Conservation (phyloP, 1,140 invertebrate genomes). For the Antheraea pernyi region DNA sequence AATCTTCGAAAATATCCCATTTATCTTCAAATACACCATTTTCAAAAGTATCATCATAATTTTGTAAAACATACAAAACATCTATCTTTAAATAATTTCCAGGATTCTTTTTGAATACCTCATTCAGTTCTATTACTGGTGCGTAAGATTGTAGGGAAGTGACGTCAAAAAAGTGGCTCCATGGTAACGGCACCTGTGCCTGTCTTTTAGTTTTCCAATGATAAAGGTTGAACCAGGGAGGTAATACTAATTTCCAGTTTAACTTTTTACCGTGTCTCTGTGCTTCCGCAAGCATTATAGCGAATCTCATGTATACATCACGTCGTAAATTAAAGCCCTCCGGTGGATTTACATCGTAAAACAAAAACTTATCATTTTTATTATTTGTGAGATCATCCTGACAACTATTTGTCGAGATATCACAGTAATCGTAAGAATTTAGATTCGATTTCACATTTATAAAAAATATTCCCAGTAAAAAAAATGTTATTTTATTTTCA, state of each 20-base stretch:
- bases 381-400: slow-evolving; percentile 3
- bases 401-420: slow-evolving; percentile 26
- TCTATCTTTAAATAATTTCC: slow-evolving; percentile 81
- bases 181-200: slow-evolving; percentile 82
- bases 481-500: background rate
- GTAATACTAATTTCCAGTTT: slow-evolving; percentile 86
- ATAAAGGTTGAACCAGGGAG: slow-evolving; percentile 93
- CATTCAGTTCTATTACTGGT: slow-evolving; percentile 93
- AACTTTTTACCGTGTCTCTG: slow-evolving; percentile 69
- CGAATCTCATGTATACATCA: slow-evolving; percentile 96
- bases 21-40: slow-evolving; percentile 91
- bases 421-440: slow-evolving; percentile 31
- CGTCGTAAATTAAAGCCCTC: slow-evolving; percentile 98
- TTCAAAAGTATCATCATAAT: slow-evolving; percentile 92
- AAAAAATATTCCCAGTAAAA: background rate
- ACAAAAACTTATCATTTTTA: slow-evolving; percentile 64
- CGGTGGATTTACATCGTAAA: slow-evolving; percentile 96
- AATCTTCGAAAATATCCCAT: slow-evolving; percentile 83
- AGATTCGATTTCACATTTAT: background rate
- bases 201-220: slow-evolving; percentile 89
- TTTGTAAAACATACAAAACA: slow-evolving; percentile 89
- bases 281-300: slow-evolving; percentile 87
- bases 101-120: slow-evolving; percentile 82
- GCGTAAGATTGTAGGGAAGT: slow-evolving; percentile 88
- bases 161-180: slow-evolving; percentile 94